Conservation (phyloP, 2,888 invertebrate species). For the Microplitis manilae region DNA sequence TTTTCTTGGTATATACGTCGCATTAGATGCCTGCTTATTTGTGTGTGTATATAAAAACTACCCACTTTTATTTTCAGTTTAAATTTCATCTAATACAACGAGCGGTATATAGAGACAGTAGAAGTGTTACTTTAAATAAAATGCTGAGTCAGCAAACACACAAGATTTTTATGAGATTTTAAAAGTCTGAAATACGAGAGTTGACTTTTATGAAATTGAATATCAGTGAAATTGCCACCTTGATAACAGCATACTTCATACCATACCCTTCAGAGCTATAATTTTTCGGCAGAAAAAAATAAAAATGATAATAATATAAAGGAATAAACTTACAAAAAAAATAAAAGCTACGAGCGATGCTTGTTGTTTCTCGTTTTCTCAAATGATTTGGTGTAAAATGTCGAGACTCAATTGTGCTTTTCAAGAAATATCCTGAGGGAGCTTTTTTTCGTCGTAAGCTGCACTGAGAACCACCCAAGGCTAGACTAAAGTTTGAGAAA, state of each 20-base stretch:
- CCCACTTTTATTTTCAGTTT: constrained; percentile 13
- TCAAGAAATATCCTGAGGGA: background rate
- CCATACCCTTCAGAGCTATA: background rate
- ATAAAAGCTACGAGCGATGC: background rate
- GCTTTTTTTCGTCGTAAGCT: background rate
- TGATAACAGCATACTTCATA: background rate
- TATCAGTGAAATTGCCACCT: constrained; percentile 2
- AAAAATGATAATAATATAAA: background rate
- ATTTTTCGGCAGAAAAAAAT: background rate
- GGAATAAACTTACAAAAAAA: background rate
- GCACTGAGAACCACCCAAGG: background rate
- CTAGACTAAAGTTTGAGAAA: background rate
- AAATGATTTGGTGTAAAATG: background rate
- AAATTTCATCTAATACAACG: constrained; percentile 7
- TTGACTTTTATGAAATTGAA: constrained; percentile 7
- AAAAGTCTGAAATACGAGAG: background rate
- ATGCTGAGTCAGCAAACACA: constrained; percentile 1
- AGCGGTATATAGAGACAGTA: background rate
- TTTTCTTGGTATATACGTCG: background rate
- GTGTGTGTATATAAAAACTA: background rate
- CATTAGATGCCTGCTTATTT: background rate
- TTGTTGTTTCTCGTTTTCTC: background rate
- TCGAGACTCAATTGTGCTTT: background rate
- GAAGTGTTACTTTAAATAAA: constrained; percentile 2
- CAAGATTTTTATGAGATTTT: constrained; percentile 6